Percentiles rank a stretch among this genome's conserved stretches.
These are phyloP conservation scores for Petromus typicus DNA, from an alignment of 2,113 vertebrate genomes.

Conservation along the genomic window DNA sequence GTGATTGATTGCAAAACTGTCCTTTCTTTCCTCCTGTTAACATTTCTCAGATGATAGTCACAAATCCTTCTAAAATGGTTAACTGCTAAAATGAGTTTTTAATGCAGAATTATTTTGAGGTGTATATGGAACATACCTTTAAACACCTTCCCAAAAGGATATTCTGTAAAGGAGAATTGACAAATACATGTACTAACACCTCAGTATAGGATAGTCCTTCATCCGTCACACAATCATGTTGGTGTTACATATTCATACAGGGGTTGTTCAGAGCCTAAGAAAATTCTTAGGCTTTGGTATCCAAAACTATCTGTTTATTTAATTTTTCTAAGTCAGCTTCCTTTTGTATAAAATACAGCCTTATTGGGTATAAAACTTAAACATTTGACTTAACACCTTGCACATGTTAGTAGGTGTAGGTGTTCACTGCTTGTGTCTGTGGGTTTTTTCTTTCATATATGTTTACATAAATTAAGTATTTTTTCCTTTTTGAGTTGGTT, in stretches of 20 bases:
- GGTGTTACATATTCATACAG: not conserved
- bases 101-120: not conserved
- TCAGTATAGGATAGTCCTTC: not conserved
- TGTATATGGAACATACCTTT: not conserved
- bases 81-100: slow-evolving; percentile 15
- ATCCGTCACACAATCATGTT: not conserved
- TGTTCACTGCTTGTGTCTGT: not conserved
- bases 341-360: not conserved
- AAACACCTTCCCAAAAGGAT: not conserved
- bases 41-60: slow-evolving; percentile 49
- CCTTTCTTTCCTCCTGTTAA: not conserved
- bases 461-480: not conserved
- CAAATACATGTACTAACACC: not conserved
- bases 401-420: not conserved
- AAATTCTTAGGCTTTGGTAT: not conserved
- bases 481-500: not conserved
- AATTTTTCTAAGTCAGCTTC: not conserved
- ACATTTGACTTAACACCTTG: not conserved
- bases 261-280: not conserved
- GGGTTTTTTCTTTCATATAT: not conserved
- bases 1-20: not conserved
- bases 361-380: too few relatives aligned
- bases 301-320: not conserved
- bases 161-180: slow-evolving; percentile 11
- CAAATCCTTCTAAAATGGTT: slow-evolving; percentile 15